Conservation (phyloP, 2,797 vertebrate species). For the Semaprochilodus insignis region DNA sequence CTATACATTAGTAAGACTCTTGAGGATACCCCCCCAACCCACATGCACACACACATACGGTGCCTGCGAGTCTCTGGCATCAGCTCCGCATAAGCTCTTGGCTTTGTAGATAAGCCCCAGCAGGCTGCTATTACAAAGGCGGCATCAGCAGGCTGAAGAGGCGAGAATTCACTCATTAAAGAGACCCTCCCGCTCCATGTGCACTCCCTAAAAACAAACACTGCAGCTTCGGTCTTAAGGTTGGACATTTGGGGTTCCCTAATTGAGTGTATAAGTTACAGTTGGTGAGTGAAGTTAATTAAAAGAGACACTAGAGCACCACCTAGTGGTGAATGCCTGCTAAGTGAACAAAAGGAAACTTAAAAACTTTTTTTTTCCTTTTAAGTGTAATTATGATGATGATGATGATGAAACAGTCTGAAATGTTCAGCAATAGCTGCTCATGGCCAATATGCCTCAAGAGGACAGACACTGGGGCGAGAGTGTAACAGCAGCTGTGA, state of each 20-base stretch:
- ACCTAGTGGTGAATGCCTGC: constrained; percentile 21
- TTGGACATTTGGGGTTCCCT: neutral
- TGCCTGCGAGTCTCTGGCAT: constrained; percentile 81
- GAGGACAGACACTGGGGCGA: neutral
- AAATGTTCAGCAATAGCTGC: constrained; percentile 8
- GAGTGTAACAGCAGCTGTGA: constrained; percentile 35
- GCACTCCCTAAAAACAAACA: constrained; percentile 16
- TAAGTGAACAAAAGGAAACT: neutral
- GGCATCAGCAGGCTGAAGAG: constrained; percentile 25
- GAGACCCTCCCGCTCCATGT: neutral
- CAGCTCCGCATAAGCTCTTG: constrained; percentile 73
- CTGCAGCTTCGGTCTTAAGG: neutral
- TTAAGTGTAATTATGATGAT: neutral
- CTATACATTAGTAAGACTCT: constrained; percentile 28
- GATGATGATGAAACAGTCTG: neutral
- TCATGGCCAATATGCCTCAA: constrained; percentile 8
- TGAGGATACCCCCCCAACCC: neutral
- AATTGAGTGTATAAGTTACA: neutral
- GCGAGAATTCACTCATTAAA: constrained; percentile 25
- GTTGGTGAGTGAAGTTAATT: neutral
- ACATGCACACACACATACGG: constrained; percentile 69
- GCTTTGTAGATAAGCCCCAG: constrained; percentile 75
- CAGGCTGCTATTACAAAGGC: constrained; percentile 73
- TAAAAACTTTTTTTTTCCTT: neutral
- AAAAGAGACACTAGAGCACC: constrained; percentile 10